Conservation (phyloP, 1,140 invertebrate genomes). For the Formica selysi region DNA sequence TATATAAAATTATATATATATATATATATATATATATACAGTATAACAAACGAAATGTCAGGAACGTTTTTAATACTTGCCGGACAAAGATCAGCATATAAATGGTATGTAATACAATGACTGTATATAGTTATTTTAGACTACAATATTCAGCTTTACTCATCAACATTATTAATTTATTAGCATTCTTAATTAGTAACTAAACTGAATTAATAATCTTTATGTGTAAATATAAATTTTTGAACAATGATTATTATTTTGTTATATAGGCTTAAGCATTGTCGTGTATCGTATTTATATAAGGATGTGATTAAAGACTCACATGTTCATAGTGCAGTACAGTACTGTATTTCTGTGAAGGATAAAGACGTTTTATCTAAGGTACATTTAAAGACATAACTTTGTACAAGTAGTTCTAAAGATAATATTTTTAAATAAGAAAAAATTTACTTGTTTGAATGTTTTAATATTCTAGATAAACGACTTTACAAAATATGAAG, state of each 20-base stretch:
- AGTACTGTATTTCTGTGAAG: constrained; percentile 30
- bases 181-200: background rate
- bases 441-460: background rate
- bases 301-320: constrained; percentile 3
- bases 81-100: constrained; percentile 4
- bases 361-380: constrained; percentile 8
- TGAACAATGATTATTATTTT: background rate
- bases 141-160: background rate
- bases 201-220: background rate
- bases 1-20: background rate
- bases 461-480: constrained; percentile 33
- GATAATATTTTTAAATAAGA: background rate
- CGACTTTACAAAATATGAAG: background rate
- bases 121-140: background rate
- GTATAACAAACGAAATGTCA: constrained; percentile 23
- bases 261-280: constrained; percentile 15
- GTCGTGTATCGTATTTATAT: background rate
- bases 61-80: background rate
- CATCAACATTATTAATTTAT: background rate
- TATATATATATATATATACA: background rate
- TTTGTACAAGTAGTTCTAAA: background rate
- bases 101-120: constrained; percentile 15
- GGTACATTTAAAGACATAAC: background rate
- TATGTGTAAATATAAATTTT: background rate
- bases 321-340: background rate